Evolutionary conservation across 2,113 vertebrate species (phyloP), one percentile per base, ranked within the genome.

Genomic region (Herpetotheres cachinnans): DNA sequence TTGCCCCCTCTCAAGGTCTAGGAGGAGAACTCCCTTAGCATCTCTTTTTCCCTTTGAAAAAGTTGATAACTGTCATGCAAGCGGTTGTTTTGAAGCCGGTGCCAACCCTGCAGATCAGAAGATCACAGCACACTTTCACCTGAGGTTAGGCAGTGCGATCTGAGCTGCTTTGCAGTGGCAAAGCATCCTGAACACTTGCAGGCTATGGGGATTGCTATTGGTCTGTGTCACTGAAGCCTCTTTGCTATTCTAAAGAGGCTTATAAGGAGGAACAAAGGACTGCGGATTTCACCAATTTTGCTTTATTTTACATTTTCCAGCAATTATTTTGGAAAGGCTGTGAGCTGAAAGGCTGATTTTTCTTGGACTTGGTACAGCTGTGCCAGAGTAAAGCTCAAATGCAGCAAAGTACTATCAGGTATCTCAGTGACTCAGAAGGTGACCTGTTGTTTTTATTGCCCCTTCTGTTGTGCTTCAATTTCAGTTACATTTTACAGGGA

Each of bases 121-220:
- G 91, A 97, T 95, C 93, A 91, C 73, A 94, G 95, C 91, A 7
- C 62, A 42, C 82, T 82, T 44, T 69, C 95, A 96, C 96, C 85
- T 27, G 88, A 89, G 96, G 80, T 93, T 76, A 94, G 89, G 87
- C 66, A 70, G 86, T 20, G 26, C 2, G 32, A 30, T 59, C 66
- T 27, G 63, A 91, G 89, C 93, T 80, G 94, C 87, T 95, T 20
- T 82, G 69, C 84, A 52, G 59, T 7, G 50, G 71, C 94, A 20
- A 24, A 91, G 86, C 86, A 80, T 80, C 84, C 78, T 2, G 29
- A 91, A 69, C 4, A 21, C 74, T 80, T 54, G 82, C 87, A 62
- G 46, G 82, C 54, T 55, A 10, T 30, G 26, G 89, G 86, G 49
- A 50, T 91, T 95, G 80, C 89, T 70, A 1, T 32, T 16, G 24